A percentile compares a stretch with the other conserved stretches of the same genome.
phyloP scores from a whole-genome alignment of 2,113 vertebrate genomes.

The Perca fluviatilis region DNA sequence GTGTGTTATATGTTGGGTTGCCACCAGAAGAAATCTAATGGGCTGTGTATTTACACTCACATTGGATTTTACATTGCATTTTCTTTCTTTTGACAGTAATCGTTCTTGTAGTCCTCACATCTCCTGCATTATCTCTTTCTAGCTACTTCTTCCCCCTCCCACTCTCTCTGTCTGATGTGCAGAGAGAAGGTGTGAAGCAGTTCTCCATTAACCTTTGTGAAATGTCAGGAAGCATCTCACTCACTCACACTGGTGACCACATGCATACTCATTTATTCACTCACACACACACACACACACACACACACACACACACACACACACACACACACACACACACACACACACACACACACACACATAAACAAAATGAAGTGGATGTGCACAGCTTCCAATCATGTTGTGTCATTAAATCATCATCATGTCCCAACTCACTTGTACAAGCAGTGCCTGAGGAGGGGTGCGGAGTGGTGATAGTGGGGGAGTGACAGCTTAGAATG shows the following conservation, averaged over 20 bases:
- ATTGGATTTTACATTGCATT: neutral
- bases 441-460: neutral
- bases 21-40: slow-evolving; percentile 21
- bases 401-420: slow-evolving; percentile 14
- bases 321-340: neutral
- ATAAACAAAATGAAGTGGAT: neutral
- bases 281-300: neutral
- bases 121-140: neutral
- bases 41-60: slow-evolving; percentile 16
- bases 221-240: slow-evolving; percentile 22
- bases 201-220: slow-evolving; percentile 37
- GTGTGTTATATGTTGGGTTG: slow-evolving; percentile 10
- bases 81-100: neutral
- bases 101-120: neutral
- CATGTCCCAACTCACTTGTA: neutral
- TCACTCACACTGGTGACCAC: neutral
- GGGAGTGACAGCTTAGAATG: neutral
- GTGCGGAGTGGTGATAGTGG: neutral
- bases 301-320: slow-evolving; percentile 8
- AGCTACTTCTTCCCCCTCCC: neutral
- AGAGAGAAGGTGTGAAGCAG: slow-evolving; percentile 1
- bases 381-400: neutral
- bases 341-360: neutral
- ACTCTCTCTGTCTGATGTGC: slow-evolving; percentile 1
- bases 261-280: neutral